A percentile compares a stretch with the other conserved stretches of the same genome.
Conservation (phyloP, 1,140 invertebrate genomes). For the Ostrea edulis region DNA sequence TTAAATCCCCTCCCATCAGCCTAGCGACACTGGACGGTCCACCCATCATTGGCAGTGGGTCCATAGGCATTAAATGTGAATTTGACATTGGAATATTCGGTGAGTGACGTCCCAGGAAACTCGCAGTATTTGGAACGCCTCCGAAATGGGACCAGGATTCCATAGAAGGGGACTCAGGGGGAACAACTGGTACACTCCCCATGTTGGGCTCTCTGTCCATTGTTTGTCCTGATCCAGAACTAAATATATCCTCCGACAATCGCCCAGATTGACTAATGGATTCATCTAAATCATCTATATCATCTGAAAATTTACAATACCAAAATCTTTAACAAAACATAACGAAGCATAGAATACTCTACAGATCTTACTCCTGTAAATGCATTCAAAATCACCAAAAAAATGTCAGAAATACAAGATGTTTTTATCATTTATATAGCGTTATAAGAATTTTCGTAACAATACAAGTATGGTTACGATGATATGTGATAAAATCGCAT, state of each 20-base stretch:
- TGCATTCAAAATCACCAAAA: too few species aligned
- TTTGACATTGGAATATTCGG: conserved; percentile 62
- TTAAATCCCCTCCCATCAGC: conserved; percentile 70
- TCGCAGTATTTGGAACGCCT: conserved; percentile 53
- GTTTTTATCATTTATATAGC: too few species aligned
- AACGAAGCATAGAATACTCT: not conserved
- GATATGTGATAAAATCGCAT: too few species aligned
- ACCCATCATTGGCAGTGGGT: conserved; percentile 64
- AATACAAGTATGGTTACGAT: too few species aligned
- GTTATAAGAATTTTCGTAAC: too few species aligned
- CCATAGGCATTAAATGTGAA: conserved; percentile 68
- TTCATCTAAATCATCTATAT: conserved; percentile 70
- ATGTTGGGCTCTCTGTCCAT: conserved; percentile 72
- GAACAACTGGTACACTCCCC: conserved; percentile 69
- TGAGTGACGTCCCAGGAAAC: conserved; percentile 70
- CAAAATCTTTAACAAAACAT: not conserved
- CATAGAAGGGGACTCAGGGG: conserved; percentile 68
- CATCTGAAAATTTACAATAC: conserved; percentile 64
- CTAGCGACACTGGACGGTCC: conserved; percentile 58
- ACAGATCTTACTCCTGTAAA: not conserved
- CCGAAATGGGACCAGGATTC: conserved; percentile 72
- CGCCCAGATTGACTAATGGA: conserved; percentile 65
- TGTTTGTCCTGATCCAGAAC: conserved; percentile 59
- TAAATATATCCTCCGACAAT: conserved; percentile 71
- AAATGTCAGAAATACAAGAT: too few species aligned